These are phyloP conservation scores for Drosophila fungiperda DNA, from an alignment of 2,888 invertebrate genomes.

Conservation along the genomic window DNA sequence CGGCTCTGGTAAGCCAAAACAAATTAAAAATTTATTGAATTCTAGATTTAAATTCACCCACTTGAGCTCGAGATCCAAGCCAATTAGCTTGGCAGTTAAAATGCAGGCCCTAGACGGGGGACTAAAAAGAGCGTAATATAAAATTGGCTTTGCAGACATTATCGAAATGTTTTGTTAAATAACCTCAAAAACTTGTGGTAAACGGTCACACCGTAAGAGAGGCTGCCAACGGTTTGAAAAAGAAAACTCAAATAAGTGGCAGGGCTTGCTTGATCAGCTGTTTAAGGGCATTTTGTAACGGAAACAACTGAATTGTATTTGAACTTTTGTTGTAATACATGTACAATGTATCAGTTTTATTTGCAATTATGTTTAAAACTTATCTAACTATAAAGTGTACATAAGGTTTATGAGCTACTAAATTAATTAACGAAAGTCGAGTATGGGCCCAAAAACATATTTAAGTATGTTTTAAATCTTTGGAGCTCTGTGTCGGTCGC, in stretches of 20 bases:
- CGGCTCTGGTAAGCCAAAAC: slow-evolving; percentile 81
- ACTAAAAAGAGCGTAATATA: slow-evolving; percentile 85
- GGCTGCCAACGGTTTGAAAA: slow-evolving; percentile 38
- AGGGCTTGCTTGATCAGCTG: slow-evolving; percentile 26
- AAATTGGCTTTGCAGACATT: slow-evolving; percentile 75
- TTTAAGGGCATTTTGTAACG: slow-evolving; percentile 6
- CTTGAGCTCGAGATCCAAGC: slow-evolving; percentile 84
- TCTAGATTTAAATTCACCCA: slow-evolving; percentile 44
- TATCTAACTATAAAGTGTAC: slow-evolving; percentile 18
- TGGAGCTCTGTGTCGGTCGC: slow-evolving; percentile 41
- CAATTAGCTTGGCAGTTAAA: slow-evolving; percentile 85
- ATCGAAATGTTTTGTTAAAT: slow-evolving; percentile 2
- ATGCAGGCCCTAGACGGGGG: slow-evolving; percentile 86
- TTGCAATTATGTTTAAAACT: slow-evolving; percentile 14
- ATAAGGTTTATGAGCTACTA: slow-evolving; percentile 13
- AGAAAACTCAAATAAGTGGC: slow-evolving; percentile 22
- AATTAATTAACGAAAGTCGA: slow-evolving; percentile 19
- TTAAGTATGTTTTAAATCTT: slow-evolving; percentile 38
- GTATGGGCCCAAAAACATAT: slow-evolving; percentile 19
- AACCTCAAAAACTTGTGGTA: background rate
- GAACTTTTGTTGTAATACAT: slow-evolving; percentile 13
- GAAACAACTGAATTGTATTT: background rate
- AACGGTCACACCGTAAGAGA: slow-evolving; percentile 14
- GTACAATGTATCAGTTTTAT: slow-evolving; percentile 25
- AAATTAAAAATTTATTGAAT: background rate